phyloP scores from a whole-genome alignment of 2,113 vertebrate species.

The Emberiza fucata region DNA sequence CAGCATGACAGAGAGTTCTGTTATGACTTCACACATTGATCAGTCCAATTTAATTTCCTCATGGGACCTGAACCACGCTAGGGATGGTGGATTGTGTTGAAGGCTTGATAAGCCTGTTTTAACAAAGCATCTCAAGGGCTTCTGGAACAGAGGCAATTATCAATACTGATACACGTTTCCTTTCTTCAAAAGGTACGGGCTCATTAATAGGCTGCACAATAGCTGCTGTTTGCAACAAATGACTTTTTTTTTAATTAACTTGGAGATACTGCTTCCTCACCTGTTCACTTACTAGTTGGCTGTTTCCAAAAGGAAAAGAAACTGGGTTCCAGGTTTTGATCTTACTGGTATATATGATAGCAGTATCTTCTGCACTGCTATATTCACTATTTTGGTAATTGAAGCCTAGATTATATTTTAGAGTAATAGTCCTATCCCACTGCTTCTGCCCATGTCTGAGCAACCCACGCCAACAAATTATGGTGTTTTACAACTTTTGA shows the following conservation, averaged over 20 bases:
- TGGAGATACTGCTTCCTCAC: background rate
- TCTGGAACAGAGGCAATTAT: background rate
- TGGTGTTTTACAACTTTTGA: background rate
- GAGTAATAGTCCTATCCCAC: background rate
- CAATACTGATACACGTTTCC: background rate
- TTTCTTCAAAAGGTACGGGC: background rate
- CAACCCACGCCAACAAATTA: background rate
- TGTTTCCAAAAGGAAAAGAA: background rate
- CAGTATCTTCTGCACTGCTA: background rate
- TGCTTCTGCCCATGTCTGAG: background rate
- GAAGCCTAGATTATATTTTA: background rate
- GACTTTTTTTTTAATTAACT: background rate
- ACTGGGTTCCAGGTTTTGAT: background rate
- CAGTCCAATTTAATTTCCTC: slow-evolving; percentile 16
- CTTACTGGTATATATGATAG: background rate
- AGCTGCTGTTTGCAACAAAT: background rate
- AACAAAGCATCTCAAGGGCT: slow-evolving; percentile 26
- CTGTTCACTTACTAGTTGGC: background rate
- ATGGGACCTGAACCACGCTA: background rate
- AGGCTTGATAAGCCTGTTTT: background rate
- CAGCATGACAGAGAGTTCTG: background rate
- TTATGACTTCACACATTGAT: slow-evolving; percentile 3
- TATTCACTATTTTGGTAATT: background rate
- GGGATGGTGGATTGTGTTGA: background rate
- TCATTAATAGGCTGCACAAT: slow-evolving; percentile 15